A percentile compares a stretch with the other conserved stretches of the same genome.
These are phyloP conservation scores for Pocota personata DNA, from an alignment of 2,888 invertebrate species.

Conservation along the genomic window DNA sequence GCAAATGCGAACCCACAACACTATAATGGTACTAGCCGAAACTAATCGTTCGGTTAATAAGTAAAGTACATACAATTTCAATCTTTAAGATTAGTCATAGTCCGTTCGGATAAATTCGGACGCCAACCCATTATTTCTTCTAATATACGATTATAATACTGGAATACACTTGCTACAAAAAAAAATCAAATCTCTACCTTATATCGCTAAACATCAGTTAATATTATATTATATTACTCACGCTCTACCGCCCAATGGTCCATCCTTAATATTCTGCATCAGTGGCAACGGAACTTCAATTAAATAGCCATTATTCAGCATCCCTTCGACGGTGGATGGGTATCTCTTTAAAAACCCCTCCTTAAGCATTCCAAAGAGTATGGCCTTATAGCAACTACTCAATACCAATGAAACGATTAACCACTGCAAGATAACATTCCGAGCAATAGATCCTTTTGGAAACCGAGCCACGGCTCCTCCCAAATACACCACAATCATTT, in stretches of 20 bases:
- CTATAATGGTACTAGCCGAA: too few relatives aligned
- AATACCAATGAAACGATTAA: slow-evolving; percentile 40
- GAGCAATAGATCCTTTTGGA: slow-evolving; percentile 20
- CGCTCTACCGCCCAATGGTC: slow-evolving; percentile 28
- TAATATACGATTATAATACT: too few relatives aligned
- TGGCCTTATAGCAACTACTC: slow-evolving; percentile 55
- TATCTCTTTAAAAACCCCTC: slow-evolving; percentile 48
- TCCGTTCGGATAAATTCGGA: too few relatives aligned
- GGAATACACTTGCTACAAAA: too few relatives aligned
- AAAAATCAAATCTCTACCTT: too few relatives aligned
- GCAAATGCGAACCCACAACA: too few relatives aligned
- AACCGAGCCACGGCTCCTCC: slow-evolving; percentile 44
- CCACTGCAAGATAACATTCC: slow-evolving; percentile 53
- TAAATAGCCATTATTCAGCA: slow-evolving; percentile 34
- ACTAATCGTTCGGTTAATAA: too few relatives aligned
- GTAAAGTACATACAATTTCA: too few relatives aligned
- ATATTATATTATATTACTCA: slow-evolving; percentile 21
- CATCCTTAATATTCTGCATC: slow-evolving; percentile 50
- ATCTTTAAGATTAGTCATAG: too few relatives aligned
- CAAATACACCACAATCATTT: slow-evolving; percentile 53
- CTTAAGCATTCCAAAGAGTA: slow-evolving; percentile 52
- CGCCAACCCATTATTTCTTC: too few relatives aligned
- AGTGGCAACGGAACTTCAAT: slow-evolving; percentile 44
- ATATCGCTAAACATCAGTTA: not conserved
- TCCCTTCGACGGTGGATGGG: slow-evolving; percentile 36